Evolutionary conservation across 1,140 invertebrate species (phyloP).

Genomic region (Physella acuta): DNA sequence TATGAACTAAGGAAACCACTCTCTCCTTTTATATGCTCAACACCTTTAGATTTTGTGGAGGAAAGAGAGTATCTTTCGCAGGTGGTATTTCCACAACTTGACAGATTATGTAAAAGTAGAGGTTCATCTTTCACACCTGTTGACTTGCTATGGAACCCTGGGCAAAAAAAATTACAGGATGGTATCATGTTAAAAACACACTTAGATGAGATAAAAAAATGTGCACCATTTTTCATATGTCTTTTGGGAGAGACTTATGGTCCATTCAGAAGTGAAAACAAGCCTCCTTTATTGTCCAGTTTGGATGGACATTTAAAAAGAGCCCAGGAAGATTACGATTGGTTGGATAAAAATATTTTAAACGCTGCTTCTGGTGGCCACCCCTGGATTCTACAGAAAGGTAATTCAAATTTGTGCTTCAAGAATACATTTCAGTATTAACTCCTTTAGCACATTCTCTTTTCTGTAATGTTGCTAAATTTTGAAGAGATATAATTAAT

Average conservation of each 20-base stretch:
- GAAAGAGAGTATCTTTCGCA: conserved; percentile 46
- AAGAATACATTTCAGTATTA: too few species aligned
- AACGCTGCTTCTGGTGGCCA: conserved; percentile 51
- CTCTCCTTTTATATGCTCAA: conserved; percentile 52
- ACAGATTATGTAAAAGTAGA: conserved; percentile 38
- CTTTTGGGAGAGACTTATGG: conserved; percentile 57
- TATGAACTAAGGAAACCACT: conserved; percentile 45
- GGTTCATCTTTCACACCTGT: conserved; percentile 47
- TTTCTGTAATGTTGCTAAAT: background rate
- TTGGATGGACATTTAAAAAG: too few species aligned
- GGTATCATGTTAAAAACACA: conserved; percentile 46
- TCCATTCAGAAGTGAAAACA: conserved; percentile 34
- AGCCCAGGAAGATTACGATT: conserved; percentile 16
- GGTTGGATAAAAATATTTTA: conserved; percentile 50
- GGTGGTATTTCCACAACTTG: conserved; percentile 47
- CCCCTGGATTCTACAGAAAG: conserved; percentile 48
- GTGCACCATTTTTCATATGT: conserved; percentile 54
- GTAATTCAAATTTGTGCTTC: too few species aligned
- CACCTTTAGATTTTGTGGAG: conserved; percentile 48
- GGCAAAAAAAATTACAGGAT: conserved; percentile 34
- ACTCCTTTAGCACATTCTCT: too few species aligned
- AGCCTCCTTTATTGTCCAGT: background rate
- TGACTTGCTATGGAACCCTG: conserved; percentile 46
- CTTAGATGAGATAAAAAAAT: conserved; percentile 46
- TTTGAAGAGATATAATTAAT: background rate